Evolutionary conservation across 2,113 vertebrate genomes (phyloP).

Genomic region (Heterochromis multidens): DNA sequence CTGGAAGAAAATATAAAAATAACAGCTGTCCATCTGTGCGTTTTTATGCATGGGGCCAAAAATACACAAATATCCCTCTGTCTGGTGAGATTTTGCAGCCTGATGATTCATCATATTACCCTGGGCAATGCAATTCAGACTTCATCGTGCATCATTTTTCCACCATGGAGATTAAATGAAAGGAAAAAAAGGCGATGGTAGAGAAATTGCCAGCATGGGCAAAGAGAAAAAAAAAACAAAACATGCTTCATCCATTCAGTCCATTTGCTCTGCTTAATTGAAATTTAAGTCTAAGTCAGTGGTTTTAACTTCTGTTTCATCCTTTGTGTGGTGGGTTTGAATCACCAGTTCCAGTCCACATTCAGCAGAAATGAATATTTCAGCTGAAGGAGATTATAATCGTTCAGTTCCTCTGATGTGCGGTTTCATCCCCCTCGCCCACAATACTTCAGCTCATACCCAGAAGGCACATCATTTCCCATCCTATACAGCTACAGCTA

Average conservation of each 20-base stretch:
- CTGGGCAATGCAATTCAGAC: slow-evolving; percentile 6
- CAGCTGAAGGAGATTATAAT: not conserved
- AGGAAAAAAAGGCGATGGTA: not conserved
- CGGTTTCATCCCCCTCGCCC: not conserved
- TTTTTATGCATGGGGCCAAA: not conserved
- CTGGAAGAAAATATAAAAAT: not conserved
- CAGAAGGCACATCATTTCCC: not conserved
- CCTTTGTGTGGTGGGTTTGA: not conserved
- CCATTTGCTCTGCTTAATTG: slow-evolving; percentile 38
- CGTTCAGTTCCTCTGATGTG: not conserved
- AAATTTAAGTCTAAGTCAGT: not conserved
- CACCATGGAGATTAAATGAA: slow-evolving; percentile 15
- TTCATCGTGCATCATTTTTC: slow-evolving; percentile 39
- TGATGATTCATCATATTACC: slow-evolving; percentile 32
- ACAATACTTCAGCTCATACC: not conserved
- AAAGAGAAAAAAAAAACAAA: not conserved
- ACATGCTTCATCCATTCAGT: slow-evolving; percentile 2
- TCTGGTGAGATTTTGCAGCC: slow-evolving; percentile 12
- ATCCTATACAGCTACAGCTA: not conserved
- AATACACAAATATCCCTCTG: not conserved
- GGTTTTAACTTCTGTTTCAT: slow-evolving; percentile 10
- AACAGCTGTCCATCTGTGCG: not conserved
- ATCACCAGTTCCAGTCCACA: not conserved
- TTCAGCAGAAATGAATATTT: not conserved
- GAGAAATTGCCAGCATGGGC: not conserved